Conservation (phyloP, 2,113 vertebrate species). For the Rhinoderma darwinii region DNA sequence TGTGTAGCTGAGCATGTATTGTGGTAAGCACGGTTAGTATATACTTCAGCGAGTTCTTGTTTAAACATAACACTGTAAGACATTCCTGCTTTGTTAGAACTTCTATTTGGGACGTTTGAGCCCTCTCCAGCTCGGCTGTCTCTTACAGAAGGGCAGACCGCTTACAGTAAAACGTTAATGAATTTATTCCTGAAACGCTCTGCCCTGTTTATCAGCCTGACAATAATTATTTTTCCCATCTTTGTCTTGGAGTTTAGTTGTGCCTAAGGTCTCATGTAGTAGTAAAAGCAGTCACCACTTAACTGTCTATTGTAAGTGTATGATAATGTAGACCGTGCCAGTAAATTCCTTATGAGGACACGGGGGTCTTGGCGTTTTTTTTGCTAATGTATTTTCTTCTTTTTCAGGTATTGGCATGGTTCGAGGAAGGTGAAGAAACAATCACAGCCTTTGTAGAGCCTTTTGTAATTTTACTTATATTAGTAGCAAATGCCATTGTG, state of each 20-base stretch:
- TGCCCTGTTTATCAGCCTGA: neutral
- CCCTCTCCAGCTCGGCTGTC: neutral
- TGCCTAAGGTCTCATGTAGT: neutral
- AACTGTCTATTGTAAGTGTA: neutral
- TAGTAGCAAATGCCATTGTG: conserved; percentile 97
- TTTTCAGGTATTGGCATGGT: conserved; percentile 96
- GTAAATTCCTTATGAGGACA: neutral
- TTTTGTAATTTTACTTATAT: conserved; percentile 98
- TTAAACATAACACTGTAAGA: neutral
- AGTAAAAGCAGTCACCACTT: neutral
- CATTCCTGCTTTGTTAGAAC: neutral
- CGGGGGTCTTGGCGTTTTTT: neutral
- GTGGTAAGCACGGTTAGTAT: neutral
- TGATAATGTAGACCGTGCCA: neutral
- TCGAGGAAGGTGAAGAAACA: conserved; percentile 99
- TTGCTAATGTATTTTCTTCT: conserved; percentile 59
- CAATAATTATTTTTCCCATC: neutral
- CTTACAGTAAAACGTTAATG: neutral
- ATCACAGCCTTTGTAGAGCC: conserved; percentile 98
- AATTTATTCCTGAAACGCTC: neutral
- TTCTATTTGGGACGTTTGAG: neutral
- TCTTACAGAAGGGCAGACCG: neutral
- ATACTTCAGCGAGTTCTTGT: neutral
- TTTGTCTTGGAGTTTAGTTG: neutral
- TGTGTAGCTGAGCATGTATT: neutral